Evolutionary conservation across 2,888 invertebrate species (phyloP), one percentile per base, ranked within the genome.

Genomic region (Synanthedon tipuliformis): DNA sequence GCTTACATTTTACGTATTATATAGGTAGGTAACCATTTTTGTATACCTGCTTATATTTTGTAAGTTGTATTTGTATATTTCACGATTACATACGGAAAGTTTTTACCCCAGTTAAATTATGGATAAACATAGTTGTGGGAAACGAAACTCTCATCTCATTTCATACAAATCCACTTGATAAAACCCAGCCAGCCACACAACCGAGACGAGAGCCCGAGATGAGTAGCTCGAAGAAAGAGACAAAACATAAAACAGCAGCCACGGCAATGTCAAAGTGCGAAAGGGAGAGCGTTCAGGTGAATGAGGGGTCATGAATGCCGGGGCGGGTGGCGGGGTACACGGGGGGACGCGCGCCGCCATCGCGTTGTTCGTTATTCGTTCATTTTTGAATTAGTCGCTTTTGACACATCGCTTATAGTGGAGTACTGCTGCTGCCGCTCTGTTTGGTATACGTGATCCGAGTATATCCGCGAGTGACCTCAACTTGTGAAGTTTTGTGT

Each of bases 251-350:
- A 53, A 59, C 41, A 55, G 55, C 55, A 52, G 4, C 27, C 45
- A 16, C 50, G 16, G 48, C 50, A 16, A 51, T 18, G 49, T 50
- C 18, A 48, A 57, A 56, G 81, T 63, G 68, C 55, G 68, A 83
- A 69, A 53, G 75, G 71, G 81, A 79, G 34, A 63, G 73, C 56
- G 50, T 53, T 63, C 66, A 70, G 71, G 71, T 78, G 82, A 81
- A 81, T 79, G 83, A 80, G 80, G 81, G 83, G 81, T 80, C 78
- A 80, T 63, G 68, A 62, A 65, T 74, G 63, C 70, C 66, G 54
- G 54, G 53, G 58, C 58, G 65, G 60, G 61, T 59, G 56, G 60
- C 60, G 58, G 53, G 56, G 66, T 59, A 64, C 65, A 56, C 45
- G 67, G 57, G 66, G 66, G 65, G 65, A 59, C 67, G 60, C 62